Evolutionary conservation across 2,797 vertebrate species (phyloP).

Genomic region (Gymnopithys bicolor): DNA sequence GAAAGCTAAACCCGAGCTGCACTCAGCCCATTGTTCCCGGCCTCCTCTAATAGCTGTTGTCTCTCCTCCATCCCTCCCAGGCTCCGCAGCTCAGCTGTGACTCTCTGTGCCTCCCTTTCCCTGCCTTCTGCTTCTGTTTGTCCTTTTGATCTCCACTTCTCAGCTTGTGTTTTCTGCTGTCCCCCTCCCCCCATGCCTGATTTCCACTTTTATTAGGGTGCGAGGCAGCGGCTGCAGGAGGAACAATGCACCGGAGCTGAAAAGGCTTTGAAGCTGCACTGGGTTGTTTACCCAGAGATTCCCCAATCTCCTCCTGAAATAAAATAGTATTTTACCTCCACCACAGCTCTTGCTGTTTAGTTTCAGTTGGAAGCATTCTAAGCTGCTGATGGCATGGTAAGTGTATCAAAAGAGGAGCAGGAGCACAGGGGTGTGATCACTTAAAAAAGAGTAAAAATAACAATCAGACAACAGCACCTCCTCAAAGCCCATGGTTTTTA

Average conservation of each 20-base stretch:
- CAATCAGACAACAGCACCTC: neutral
- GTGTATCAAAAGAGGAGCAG: neutral
- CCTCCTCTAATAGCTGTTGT: conserved; percentile 36
- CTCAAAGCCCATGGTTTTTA: neutral
- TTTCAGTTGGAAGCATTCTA: conserved; percentile 33
- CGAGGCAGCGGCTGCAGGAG: conserved; percentile 38
- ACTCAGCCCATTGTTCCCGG: conserved; percentile 13
- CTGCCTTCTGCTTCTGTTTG: conserved; percentile 67
- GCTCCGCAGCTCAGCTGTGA: conserved; percentile 53
- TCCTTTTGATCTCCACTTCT: conserved; percentile 70
- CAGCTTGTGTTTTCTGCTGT: conserved; percentile 42
- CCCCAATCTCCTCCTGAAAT: conserved; percentile 26
- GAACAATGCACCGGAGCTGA: conserved; percentile 39
- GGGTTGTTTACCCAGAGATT: conserved; percentile 49
- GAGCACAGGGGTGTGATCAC: neutral
- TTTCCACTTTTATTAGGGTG: conserved; percentile 63
- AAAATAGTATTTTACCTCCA: conserved; percentile 23
- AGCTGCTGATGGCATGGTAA: neutral
- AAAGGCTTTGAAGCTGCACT: conserved; percentile 59
- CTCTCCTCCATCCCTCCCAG: conserved; percentile 21
- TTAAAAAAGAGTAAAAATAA: neutral
- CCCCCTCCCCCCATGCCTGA: conserved; percentile 44
- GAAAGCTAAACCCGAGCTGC: conserved; percentile 6
- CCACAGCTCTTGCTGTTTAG: neutral
- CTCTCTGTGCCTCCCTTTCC: conserved; percentile 60